Evolutionary conservation across 2,113 vertebrate genomes (phyloP), one percentile per base, ranked within the genome.

Genomic region (Mesoclemmys tuberculata): DNA sequence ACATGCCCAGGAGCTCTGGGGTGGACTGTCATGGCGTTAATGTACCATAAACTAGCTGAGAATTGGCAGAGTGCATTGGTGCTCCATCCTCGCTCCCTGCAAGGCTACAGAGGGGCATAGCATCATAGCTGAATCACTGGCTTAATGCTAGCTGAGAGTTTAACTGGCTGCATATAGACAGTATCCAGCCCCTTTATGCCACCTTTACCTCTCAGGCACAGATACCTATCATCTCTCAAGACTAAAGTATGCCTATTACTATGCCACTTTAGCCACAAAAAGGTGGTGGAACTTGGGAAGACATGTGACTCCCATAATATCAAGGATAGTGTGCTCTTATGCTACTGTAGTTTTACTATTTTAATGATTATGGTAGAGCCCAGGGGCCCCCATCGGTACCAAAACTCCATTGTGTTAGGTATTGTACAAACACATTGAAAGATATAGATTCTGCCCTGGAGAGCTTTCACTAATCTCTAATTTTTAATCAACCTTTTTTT

Each of bases 391-490:
- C 26, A 74, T 41, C 19, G 19, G 10, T 74, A 22, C 38, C 71
- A 74, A 74, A 71, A 31, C 9, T 22, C n/a, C 64, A 38, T 71
- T 38, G 8, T 74, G 22, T 41, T 74, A 16, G 64, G 35, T 71
- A 84, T 27, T 51, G 71, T 54, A 87, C 86, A 91, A 93, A 88
- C 78, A 85, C 6, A 14, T 3, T 41, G 61, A 85, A 88, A 85
- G 29, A 14, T 55, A 31, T 64, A 41, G 64, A 81, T 84, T 89
- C 61, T 49, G 38, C 14, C 61, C 93, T 44, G 90, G 81, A 90
- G n/a, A 38, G 22, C 26, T 89, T 1, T 0, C 61, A 44, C 24
- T 35, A 81, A 14, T 90, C 0, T 80, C 86, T 27, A 58, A 19
- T 41, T 92, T 58, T 27, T 24, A 27, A 29, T 91, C 51, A 46